These are phyloP conservation scores for Pomatostomus ruficeps DNA, from an alignment of 2,113 vertebrate genomes.

Conservation along the genomic window DNA sequence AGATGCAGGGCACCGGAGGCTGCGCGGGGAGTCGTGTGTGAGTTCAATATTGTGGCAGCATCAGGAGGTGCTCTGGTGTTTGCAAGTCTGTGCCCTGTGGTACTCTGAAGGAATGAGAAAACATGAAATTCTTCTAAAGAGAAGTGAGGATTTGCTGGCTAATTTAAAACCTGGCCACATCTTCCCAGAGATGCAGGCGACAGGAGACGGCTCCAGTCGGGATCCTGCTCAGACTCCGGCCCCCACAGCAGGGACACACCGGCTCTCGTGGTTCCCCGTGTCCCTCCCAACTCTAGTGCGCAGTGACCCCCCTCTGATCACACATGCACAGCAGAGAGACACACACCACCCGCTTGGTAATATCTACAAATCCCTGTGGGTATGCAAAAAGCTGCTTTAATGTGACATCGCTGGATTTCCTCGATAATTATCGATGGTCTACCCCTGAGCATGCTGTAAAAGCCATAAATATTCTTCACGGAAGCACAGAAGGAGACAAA, in stretches of 20 bases:
- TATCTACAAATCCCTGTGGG: background rate
- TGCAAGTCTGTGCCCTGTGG: background rate
- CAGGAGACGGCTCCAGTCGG: background rate
- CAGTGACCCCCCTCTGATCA: background rate
- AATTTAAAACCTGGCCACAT: background rate
- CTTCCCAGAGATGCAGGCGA: background rate
- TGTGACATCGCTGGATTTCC: slow-evolving; percentile 24
- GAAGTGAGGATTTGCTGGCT: background rate
- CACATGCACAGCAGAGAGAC: slow-evolving; percentile 6
- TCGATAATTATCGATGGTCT: slow-evolving; percentile 28
- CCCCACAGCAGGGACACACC: background rate
- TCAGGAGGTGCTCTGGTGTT: background rate
- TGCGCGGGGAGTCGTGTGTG: background rate
- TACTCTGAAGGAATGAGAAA: background rate
- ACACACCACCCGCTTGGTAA: background rate
- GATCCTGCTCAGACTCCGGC: background rate
- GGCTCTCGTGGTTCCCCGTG: background rate
- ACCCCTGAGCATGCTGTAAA: slow-evolving; percentile 2
- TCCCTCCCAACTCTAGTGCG: background rate
- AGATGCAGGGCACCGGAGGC: background rate
- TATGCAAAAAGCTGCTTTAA: slow-evolving; percentile 31
- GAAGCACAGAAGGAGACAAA: slow-evolving; percentile 41
- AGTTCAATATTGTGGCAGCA: background rate
- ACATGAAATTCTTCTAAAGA: background rate
- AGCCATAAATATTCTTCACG: slow-evolving; percentile 34